These are phyloP conservation scores for Steatornis caripensis DNA, from an alignment of 2,113 vertebrate species.

Conservation along the genomic window DNA sequence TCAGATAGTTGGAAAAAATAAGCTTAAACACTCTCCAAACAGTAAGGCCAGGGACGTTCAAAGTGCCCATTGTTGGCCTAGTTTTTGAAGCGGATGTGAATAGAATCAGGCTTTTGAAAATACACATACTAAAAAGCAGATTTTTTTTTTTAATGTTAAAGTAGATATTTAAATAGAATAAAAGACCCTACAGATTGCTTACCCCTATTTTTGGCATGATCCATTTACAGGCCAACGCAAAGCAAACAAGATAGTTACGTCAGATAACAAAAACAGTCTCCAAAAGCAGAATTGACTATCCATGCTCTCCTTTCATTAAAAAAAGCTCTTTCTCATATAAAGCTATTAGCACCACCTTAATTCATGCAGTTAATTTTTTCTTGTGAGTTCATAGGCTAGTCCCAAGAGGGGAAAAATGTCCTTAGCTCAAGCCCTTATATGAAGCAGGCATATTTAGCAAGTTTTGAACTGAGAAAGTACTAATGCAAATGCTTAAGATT, in stretches of 20 bases:
- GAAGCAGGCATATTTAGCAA: not conserved
- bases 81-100: not conserved
- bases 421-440: not conserved
- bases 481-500: conserved; percentile 5
- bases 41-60: not conserved
- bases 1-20: not conserved
- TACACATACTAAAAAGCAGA: not conserved
- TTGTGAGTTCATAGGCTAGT: not conserved
- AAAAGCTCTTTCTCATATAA: not conserved
- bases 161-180: not conserved
- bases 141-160: not conserved
- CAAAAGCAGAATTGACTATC: not conserved
- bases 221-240: not conserved
- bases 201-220: not conserved
- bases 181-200: not conserved
- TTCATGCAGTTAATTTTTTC: conserved; percentile 4
- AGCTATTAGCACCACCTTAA: not conserved
- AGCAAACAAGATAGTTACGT: not conserved
- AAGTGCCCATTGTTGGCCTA: not conserved
- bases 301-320: not conserved
- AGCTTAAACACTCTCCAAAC: not conserved
- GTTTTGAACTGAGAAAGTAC: conserved; percentile 8
- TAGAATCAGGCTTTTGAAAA: not conserved
- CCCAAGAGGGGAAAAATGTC: not conserved
- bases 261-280: not conserved